Base-by-base conservation (phyloP, 2,888 invertebrate genomes). In the Drosophila kuntzei region DNA sequence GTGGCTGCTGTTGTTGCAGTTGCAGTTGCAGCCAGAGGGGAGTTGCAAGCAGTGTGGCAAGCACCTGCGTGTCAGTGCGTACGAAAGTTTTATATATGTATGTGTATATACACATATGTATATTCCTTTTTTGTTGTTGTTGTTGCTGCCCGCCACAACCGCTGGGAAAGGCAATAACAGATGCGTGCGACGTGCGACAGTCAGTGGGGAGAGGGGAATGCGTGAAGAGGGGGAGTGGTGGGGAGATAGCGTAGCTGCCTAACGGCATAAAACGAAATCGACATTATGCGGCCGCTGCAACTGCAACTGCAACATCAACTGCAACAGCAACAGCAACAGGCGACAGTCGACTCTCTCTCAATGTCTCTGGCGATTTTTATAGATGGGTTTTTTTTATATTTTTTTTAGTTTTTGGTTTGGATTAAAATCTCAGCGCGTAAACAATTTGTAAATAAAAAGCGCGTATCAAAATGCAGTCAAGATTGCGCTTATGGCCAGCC, bases 401-500 rank as follows among this genome's bases (percentile, higher is more conserved):
- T 51, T 58, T 51, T 29, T 43, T 59, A 64, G 0, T 57, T 39
- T 57, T 50, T 34, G 37, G 55, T 70, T 67, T 44, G 83, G 85
- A 86, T 86, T 86, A 80, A 86, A 82, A 86, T 86, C 85, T 87
- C 85, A 80, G 85, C 87, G 85, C 87, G 85, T 87, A 85, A 87
- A 82, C 88, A 89, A 89, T 89, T 90, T 89, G 89, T 89, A 90
- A 90, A 89, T 87, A 83, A 87, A 89, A 89, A 85, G 86, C 87
- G 80, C 82, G 71, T 80, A 89, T 81, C 83, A 76, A 75, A 79
- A 79, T 79, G 76, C 71, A 72, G 60, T 67, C 64, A 67, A 75
- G 68, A 77, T 71, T 75, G 82, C 82, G 82, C 80, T 82, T 85
- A 81, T 79, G 75, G 82, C 77, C 77, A 76, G 44, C 43, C 18